A percentile compares a stretch with the other conserved stretches of the same genome.
Conservation (phyloP, 2,797 vertebrate genomes). For the Uromys caudimaculatus region DNA sequence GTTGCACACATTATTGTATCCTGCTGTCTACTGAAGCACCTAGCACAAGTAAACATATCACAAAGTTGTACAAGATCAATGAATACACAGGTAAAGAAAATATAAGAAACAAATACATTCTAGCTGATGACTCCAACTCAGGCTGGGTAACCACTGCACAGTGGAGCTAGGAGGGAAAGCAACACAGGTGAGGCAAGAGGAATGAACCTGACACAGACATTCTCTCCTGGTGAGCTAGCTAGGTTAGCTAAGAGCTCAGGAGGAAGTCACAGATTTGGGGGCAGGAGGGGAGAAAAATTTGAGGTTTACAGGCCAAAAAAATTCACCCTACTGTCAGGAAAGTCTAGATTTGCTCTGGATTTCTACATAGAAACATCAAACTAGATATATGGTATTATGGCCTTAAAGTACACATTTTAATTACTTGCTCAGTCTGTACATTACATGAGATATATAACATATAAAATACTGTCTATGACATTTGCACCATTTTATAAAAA, state of each 20-base stretch:
- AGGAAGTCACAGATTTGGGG: not conserved
- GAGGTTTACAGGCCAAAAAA: not conserved
- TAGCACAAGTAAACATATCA: not conserved
- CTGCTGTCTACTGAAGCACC: not conserved
- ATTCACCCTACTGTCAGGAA: not conserved
- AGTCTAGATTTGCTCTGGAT: not conserved
- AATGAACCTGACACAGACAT: not conserved
- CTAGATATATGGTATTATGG: not conserved
- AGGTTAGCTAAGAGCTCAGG: accelerated
- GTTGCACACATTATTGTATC: not conserved
- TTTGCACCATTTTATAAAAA: not conserved
- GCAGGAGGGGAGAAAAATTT: accelerated
- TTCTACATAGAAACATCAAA: not conserved
- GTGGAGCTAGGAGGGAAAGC: accelerated
- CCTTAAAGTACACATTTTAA: not conserved
- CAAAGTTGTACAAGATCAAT: not conserved
- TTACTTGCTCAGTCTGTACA: not conserved
- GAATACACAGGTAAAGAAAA: not conserved
- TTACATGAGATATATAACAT: not conserved
- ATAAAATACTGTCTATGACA: not conserved
- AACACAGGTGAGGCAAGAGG: not conserved
- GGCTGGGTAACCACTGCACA: not conserved
- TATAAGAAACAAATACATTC: not conserved
- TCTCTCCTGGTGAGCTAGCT: not conserved
- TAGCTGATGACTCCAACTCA: not conserved